Base-by-base conservation (phyloP, 2,888 invertebrate genomes). In the Pseudeuparius sepicola region DNA sequence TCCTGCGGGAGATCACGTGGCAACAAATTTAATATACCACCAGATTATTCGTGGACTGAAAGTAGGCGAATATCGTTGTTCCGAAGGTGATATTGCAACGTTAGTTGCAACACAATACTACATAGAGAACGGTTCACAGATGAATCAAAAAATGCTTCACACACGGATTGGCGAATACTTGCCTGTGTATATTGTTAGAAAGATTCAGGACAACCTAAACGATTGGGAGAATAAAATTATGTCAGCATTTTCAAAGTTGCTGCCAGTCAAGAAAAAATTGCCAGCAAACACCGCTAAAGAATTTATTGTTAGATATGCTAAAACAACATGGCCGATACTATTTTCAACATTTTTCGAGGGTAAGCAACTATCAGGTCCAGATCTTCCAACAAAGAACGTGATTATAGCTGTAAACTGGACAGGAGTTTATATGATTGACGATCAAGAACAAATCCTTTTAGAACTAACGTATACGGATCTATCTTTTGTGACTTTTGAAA, bases 331-430 rank as follows among this genome's bases (percentile, higher is more conserved):
- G 94, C 90, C 93, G 0, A 78, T 96, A 60, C 66, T 93, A 4
- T 96, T 96, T 61, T 93, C 93, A 1, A 73, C 88, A 54, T 93
- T 93, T 60, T 96, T 85, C 54, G 94, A 96, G 66, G 90, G 86
- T 0, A 69, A 82, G n/a, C 80, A 80, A 55, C 62, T 75, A 28
- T 75, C 78, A 40, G 84, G 83, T 7, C 76, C 79, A 1, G 66
- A 70, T 15, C 66, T 81, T 4, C 66, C 68, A 4, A 74, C 71
- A 46, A 73, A 78, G 47, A 78, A 88, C 48, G 73, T 92, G 12
- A 87, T 96, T 34, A 79, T 96, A 43, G 94, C 93, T 3, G 78
- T 96, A 3, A 96, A 96, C 62, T 90, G 90, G 77, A 86, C 85
- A 1, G 94, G 94, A 2, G 75, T 94, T 33, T 92, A 85, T 54